A percentile compares a stretch with the other conserved stretches of the same genome.
phyloP scores from a whole-genome alignment of 2,888 invertebrate genomes.

The Machimus rusticus region DNA sequence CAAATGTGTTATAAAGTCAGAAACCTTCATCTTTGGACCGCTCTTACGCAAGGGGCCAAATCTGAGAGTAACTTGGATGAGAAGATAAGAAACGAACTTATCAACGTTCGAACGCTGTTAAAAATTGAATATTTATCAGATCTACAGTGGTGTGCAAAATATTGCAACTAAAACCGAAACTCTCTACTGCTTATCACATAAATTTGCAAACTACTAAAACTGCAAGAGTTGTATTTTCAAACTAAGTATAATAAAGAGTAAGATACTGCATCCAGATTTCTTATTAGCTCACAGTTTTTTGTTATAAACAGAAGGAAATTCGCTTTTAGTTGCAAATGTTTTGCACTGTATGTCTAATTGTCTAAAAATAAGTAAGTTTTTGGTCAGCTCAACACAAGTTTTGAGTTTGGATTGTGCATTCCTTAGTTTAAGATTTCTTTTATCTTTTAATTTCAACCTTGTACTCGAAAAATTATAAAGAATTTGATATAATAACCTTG shows the following conservation, averaged over 20 bases:
- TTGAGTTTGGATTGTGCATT: not conserved
- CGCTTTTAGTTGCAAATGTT: too few relatives aligned
- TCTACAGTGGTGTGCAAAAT: too few relatives aligned
- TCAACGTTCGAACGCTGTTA: not conserved
- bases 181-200: too few relatives aligned
- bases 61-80: not conserved
- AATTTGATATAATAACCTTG: not conserved
- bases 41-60: not conserved
- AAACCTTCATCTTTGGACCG: not conserved
- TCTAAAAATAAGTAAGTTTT: not conserved
- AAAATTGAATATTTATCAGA: not conserved
- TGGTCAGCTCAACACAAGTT: not conserved
- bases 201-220: too few relatives aligned
- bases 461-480: not conserved
- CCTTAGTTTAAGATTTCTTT: too few relatives aligned
- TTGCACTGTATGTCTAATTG: too few relatives aligned
- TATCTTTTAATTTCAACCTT: not conserved
- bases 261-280: too few relatives aligned
- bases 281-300: too few relatives aligned
- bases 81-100: not conserved
- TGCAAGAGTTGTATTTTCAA: too few relatives aligned
- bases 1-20: not conserved
- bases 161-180: too few relatives aligned
- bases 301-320: too few relatives aligned
- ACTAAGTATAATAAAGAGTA: too few relatives aligned